Evolutionary conservation across 2,888 invertebrate genomes (phyloP), one percentile per base, ranked within the genome.

Genomic region (Macrosoma leucophasiata): DNA sequence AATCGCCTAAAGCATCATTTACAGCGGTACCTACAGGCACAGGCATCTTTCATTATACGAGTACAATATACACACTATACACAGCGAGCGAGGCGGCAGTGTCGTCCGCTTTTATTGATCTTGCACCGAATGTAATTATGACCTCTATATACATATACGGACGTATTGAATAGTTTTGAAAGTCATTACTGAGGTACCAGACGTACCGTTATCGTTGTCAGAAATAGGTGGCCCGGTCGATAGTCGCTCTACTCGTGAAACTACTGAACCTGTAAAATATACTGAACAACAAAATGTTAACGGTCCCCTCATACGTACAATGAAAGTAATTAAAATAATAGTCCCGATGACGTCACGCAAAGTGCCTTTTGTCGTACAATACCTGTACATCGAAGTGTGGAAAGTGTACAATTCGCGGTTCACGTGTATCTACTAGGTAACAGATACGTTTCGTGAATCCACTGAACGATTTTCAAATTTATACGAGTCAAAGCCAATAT

Each of bases 271-370:
- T 62, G 52, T 37, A 37, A 44, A 41, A 46, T 41, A 33, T 46
- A 54, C 49, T 43, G 44, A 60, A 60, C 54, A 49, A 59, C 53
- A 43, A 60, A 65, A 63, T 55, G 57, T 52, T 62, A 74, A 67
- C 68, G 65, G 68, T 62, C 68, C 67, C 57, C 56, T 48, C 58
- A 50, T 62, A 37, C 40, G 24, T 37, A 71, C 67, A 65, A 67
- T 64, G 65, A 71, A 76, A 71, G 72, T 78, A 78, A 79, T 81
- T 79, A 79, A 79, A 79, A 76, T 76, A 77, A 79, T 76, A 75
- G 74, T 67, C 55, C 44, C 51, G 50, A 55, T 61, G 58, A 61
- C 60, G 65, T 69, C 81, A 81, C 78, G 79, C 79, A 52, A 79
- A 63, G 63, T 62, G 59, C 53, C 68, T 66, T 62, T 54, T 60